Evolutionary conservation across 2,113 vertebrate genomes (phyloP).

Genomic region (Nycticorax nycticorax): DNA sequence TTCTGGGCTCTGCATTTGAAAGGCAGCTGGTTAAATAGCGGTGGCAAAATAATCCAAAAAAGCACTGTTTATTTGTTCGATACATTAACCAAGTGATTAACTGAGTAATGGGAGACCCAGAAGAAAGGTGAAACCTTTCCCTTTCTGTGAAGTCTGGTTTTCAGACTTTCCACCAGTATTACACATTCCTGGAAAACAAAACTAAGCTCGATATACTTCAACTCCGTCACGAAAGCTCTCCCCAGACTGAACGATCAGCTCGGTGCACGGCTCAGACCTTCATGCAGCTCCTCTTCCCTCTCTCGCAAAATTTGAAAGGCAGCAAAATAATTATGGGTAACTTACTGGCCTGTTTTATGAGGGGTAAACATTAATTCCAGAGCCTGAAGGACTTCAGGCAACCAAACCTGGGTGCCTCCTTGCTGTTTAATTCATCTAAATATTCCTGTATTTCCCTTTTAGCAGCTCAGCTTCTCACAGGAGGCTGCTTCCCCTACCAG

Average conservation of each 20-base stretch:
- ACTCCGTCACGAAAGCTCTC: background rate
- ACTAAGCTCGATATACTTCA: background rate
- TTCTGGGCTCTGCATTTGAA: constrained; percentile 13
- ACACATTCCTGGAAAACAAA: background rate
- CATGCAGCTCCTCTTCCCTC: background rate
- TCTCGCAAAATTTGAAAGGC: background rate
- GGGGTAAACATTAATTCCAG: background rate
- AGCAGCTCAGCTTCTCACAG: background rate
- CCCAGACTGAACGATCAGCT: background rate
- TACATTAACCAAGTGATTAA: constrained; percentile 11
- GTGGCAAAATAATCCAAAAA: constrained; percentile 5
- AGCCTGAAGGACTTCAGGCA: background rate
- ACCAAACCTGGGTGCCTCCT: background rate
- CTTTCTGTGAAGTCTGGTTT: background rate
- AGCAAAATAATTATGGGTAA: background rate
- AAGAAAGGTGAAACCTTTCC: constrained; percentile 5
- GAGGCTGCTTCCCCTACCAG: background rate
- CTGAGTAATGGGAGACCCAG: background rate
- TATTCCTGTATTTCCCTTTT: background rate
- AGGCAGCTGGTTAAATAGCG: constrained; percentile 18
- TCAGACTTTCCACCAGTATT: background rate
- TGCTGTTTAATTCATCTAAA: background rate
- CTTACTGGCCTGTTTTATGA: background rate
- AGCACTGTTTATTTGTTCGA: constrained; percentile 32
- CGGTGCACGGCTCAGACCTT: background rate